phyloP scores from a whole-genome alignment of 2,797 vertebrate genomes.

The Megaceryle alcyon region DNA sequence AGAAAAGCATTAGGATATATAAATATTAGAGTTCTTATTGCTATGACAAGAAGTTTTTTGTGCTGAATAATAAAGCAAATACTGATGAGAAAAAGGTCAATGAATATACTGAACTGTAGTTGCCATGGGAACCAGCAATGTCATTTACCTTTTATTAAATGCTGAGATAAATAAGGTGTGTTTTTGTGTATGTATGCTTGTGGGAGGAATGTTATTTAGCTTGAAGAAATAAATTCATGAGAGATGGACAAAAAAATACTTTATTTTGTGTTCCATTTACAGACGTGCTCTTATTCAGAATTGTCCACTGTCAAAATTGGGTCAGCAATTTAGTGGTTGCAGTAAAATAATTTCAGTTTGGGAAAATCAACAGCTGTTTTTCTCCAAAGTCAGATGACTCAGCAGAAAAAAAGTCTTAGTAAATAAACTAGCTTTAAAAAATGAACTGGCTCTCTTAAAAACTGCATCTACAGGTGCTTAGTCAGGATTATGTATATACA shows the following conservation, averaged over 20 bases:
- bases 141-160: slow-evolving; percentile 61
- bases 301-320: neutral
- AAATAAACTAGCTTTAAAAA: neutral
- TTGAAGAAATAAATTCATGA: neutral
- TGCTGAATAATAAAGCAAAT: slow-evolving; percentile 43
- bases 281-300: neutral
- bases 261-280: neutral
- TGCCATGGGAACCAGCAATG: slow-evolving; percentile 65
- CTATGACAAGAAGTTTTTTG: slow-evolving; percentile 52
- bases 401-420: neutral
- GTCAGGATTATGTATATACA: neutral
- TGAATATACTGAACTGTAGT: slow-evolving; percentile 46
- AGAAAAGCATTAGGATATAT: slow-evolving; percentile 35
- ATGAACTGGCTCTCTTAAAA: neutral
- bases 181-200: neutral
- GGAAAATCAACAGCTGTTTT: neutral
- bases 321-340: neutral
- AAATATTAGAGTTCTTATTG: slow-evolving; percentile 67
- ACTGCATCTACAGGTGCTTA: neutral
- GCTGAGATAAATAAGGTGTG: slow-evolving; percentile 9
- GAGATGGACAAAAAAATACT: neutral
- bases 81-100: slow-evolving; percentile 55
- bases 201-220: neutral
- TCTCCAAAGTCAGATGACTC: neutral
- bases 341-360: neutral